These are phyloP conservation scores for Adelognathus sp. DNA, from an alignment of 2,888 invertebrate species.

Conservation along the genomic window DNA sequence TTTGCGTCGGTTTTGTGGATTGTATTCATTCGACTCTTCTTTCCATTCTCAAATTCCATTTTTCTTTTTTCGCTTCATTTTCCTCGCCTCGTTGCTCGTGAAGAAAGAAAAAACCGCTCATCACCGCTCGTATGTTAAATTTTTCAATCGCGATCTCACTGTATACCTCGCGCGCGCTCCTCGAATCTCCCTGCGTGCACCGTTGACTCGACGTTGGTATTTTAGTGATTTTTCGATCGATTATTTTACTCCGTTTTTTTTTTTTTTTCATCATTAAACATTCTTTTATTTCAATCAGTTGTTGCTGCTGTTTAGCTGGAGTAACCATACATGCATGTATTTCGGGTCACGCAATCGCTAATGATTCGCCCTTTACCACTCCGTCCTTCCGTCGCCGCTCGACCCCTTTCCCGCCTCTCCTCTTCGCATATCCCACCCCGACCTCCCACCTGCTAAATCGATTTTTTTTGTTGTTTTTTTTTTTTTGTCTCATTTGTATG, in stretches of 20 bases:
- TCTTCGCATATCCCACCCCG: constrained; percentile 66
- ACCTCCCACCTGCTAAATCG: constrained; percentile 77
- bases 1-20: not conserved
- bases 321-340: constrained; percentile 75
- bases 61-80: not conserved
- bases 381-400: constrained; percentile 43
- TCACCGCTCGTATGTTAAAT: constrained; percentile 45
- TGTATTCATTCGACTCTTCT: not conserved
- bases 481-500: constrained; percentile 73
- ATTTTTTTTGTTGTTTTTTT: constrained; percentile 67
- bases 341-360: constrained; percentile 77
- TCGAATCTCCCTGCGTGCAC: constrained; percentile 40
- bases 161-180: constrained; percentile 27
- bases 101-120: constrained; percentile 30
- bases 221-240: constrained; percentile 57
- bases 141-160: constrained; percentile 20
- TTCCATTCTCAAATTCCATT: not conserved
- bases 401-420: constrained; percentile 53
- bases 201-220: constrained; percentile 47
- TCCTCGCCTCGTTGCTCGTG: constrained; percentile 2
- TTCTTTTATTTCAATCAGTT: constrained; percentile 51
- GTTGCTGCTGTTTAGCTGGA: constrained; percentile 65
- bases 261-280: constrained; percentile 54
- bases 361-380: constrained; percentile 67
- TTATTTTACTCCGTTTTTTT: constrained; percentile 20